Evolutionary conservation across 2,797 vertebrate species (phyloP), one percentile per base, ranked within the genome.

Genomic region (Sebastes ruberrimus): DNA sequence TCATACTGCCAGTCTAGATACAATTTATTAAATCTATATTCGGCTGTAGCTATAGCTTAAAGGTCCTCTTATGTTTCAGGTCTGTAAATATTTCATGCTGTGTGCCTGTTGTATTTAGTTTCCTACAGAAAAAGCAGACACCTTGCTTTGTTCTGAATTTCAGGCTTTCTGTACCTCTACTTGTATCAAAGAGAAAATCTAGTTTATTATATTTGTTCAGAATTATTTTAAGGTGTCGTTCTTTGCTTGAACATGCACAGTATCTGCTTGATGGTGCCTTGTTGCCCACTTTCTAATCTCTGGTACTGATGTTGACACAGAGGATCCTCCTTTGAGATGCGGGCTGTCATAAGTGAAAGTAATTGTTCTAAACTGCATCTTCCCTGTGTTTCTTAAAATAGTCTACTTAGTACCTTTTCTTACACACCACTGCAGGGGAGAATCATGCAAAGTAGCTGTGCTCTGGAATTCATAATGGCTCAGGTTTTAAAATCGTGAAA

Each of bases 351-450:
- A 59, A 78, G 35, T 81, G 59, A 80, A 86, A 85, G 74, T 23
- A 82, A 83, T 76, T 78, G 74, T 79, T 89, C 64, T 63, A 76
- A 90, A 70, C 74, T 72, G 25, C 71, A 75, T 75, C 71, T 78
- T 76, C 61, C 8, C 35, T 70, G 52, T 56, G 56, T 20, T 72
- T 78, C 85, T 85, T 89, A 80, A 88, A 90, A 86, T 87, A 85
- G 81, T 28, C 18, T 33, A 2, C 59, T 63, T 53, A 14, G 30
- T 66, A 77, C 22, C 49, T 76, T 80, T 80, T 32, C 28, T 67
- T 38, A 3, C 60, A 78, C 61, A 61, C 10, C 28, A 60, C 76
- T 82, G 64, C 76, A 75, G 83, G 80, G 53, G 49, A 64, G 22
- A 74, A 55, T 71, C 49, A 69, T 55, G 10, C 60, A 76, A 80